phyloP scores from a whole-genome alignment of 2,888 invertebrate species.

The Meta bourneti region DNA sequence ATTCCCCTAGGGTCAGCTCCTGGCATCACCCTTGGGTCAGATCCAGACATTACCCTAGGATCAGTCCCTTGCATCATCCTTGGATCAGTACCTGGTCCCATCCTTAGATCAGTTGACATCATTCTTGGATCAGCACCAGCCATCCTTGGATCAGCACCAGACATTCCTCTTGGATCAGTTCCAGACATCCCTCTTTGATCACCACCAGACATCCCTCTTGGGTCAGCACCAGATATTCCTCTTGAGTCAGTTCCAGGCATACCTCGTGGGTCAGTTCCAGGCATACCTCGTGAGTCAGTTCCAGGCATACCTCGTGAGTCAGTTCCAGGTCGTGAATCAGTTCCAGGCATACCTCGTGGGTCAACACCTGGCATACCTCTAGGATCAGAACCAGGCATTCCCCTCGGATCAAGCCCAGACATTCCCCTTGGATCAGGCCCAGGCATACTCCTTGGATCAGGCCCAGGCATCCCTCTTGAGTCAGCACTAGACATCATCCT shows the following conservation, averaged over 20 bases:
- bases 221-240: background rate
- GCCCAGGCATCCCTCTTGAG: background rate
- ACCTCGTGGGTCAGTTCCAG: background rate
- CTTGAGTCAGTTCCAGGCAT: slow-evolving; percentile 2
- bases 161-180: slow-evolving; percentile 1
- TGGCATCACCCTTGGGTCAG: slow-evolving; percentile 45
- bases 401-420: slow-evolving; percentile 31
- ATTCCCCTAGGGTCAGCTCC: slow-evolving; percentile 34
- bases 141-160: background rate
- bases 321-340: background rate
- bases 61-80: slow-evolving; percentile 10
- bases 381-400: slow-evolving; percentile 6
- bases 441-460: background rate
- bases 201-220: background rate
- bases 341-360: slow-evolving; percentile 21
- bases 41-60: slow-evolving; percentile 10
- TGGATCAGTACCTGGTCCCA: slow-evolving; percentile 11
- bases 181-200: background rate
- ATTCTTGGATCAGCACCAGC: slow-evolving; percentile 29
- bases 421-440: slow-evolving; percentile 2
- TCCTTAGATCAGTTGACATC: slow-evolving; percentile 11
- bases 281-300: background rate
- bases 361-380: slow-evolving; percentile 27
- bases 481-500: background rate
- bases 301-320: background rate